These are phyloP conservation scores for Lasius platythorax DNA, from an alignment of 2,888 invertebrate species.

Conservation along the genomic window DNA sequence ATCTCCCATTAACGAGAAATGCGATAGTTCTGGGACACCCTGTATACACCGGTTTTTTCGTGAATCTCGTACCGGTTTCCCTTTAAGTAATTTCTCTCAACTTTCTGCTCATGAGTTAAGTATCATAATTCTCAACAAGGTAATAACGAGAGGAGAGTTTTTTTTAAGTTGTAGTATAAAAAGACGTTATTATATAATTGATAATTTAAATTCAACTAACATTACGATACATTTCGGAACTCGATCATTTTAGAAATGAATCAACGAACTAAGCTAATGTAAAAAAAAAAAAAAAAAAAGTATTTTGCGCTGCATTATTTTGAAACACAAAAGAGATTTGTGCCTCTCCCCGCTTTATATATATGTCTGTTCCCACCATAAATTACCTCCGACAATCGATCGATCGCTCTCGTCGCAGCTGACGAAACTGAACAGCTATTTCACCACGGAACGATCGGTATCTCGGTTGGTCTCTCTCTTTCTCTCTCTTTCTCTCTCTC, in stretches of 20 bases:
- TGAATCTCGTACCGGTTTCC: conserved; percentile 5
- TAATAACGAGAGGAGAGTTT: neutral
- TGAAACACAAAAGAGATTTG: neutral
- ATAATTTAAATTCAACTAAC: neutral
- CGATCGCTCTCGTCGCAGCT: conserved; percentile 65
- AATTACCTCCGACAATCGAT: conserved; percentile 53
- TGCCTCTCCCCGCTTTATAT: neutral
- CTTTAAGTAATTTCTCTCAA: neutral
- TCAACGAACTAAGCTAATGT: neutral
- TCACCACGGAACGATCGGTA: conserved; percentile 70
- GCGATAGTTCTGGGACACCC: too few species aligned
- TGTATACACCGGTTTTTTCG: neutral
- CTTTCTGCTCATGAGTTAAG: neutral
- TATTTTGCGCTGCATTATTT: neutral
- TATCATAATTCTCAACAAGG: neutral
- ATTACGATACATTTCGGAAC: neutral
- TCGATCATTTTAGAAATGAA: neutral
- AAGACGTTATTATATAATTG: neutral
- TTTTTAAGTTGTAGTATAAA: neutral
- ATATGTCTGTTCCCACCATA: conserved; percentile 35
- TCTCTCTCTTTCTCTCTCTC: neutral
- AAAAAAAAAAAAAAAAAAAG: neutral
- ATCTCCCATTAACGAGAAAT: too few species aligned
- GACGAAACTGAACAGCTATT: conserved; percentile 71
- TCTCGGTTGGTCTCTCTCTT: neutral